A percentile compares a stretch with the other conserved stretches of the same genome.
Conservation (phyloP, 2,888 invertebrate genomes). For the Drosophila prostipennis region DNA sequence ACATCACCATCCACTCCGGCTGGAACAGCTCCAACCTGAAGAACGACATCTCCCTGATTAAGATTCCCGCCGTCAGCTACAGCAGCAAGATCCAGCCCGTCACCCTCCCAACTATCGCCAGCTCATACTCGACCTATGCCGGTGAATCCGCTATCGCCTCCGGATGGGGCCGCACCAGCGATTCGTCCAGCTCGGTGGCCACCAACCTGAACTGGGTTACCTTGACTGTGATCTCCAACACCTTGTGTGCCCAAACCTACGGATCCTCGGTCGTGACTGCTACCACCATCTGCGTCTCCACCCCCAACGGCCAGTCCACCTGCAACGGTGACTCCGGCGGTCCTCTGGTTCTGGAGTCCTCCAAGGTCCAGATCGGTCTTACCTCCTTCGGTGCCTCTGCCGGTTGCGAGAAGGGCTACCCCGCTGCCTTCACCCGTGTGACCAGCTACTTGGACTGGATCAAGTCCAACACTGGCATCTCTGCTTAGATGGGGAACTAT, state of each 20-base stretch:
- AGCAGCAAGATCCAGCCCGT: constrained; percentile 19
- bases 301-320: constrained; percentile 62
- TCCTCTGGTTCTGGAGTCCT: constrained; percentile 63
- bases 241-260: constrained; percentile 80
- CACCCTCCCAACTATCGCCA: constrained; percentile 46
- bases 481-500: constrained; percentile 37
- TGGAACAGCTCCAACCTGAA: constrained; percentile 53
- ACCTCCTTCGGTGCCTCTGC: constrained; percentile 76
- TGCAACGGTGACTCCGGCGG: constrained; percentile 83
- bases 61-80: constrained; percentile 44
- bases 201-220: constrained; percentile 51
- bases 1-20: constrained; percentile 81
- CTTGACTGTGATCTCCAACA: constrained; percentile 69
- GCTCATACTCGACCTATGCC: constrained; percentile 52
- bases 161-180: constrained; percentile 73
- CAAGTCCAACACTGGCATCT: constrained; percentile 48
- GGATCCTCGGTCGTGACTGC: constrained; percentile 66
- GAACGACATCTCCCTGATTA: constrained; percentile 75
- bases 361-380: constrained; percentile 66
- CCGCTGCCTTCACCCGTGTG: constrained; percentile 75
- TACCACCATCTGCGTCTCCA: constrained; percentile 64
- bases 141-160: constrained; percentile 48
- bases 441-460: constrained; percentile 76
- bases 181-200: constrained; percentile 66
- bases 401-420: constrained; percentile 75